Evolutionary conservation across 2,888 invertebrate genomes (phyloP).

Genomic region (Diarsia mendica): DNA sequence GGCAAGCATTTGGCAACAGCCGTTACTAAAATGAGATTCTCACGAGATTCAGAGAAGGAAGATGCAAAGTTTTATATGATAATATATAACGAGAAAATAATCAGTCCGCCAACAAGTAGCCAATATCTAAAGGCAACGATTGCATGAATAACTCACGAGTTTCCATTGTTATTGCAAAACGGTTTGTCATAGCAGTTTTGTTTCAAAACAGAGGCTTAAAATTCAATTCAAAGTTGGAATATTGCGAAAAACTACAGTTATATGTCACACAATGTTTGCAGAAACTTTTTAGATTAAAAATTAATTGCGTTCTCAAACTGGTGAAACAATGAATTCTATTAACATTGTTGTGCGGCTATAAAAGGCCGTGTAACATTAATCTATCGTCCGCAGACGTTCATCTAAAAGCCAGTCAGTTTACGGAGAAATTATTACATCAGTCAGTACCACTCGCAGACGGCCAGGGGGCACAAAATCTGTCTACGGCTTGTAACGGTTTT

Average conservation of each 20-base stretch:
- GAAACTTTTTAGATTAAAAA: background rate
- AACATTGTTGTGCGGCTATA: background rate
- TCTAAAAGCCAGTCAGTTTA: conserved; percentile 61
- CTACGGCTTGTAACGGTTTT: conserved; percentile 73
- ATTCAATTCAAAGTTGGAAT: conserved; percentile 34
- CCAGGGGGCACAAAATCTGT: conserved; percentile 70
- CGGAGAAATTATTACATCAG: conserved; percentile 71
- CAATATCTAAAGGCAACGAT: conserved; percentile 28
- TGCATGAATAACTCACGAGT: conserved; percentile 24
- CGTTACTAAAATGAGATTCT: conserved; percentile 65
- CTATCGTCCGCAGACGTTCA: conserved; percentile 40
- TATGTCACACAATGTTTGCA: conserved; percentile 14
- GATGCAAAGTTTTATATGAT: conserved; percentile 57
- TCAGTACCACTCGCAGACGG: conserved; percentile 64
- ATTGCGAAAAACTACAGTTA: conserved; percentile 19
- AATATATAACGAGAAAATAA: conserved; percentile 53
- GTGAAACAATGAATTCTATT: conserved; percentile 5
- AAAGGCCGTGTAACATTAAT: conserved; percentile 22
- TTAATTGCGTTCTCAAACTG: background rate
- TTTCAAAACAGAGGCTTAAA: conserved; percentile 38
- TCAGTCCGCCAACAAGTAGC: conserved; percentile 51
- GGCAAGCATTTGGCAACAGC: conserved; percentile 65
- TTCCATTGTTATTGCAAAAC: conserved; percentile 26
- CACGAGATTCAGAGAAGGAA: conserved; percentile 39
- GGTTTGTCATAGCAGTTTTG: conserved; percentile 29